phyloP scores from a whole-genome alignment of 2,888 invertebrate genomes.

The Aspidiotus destructor region DNA sequence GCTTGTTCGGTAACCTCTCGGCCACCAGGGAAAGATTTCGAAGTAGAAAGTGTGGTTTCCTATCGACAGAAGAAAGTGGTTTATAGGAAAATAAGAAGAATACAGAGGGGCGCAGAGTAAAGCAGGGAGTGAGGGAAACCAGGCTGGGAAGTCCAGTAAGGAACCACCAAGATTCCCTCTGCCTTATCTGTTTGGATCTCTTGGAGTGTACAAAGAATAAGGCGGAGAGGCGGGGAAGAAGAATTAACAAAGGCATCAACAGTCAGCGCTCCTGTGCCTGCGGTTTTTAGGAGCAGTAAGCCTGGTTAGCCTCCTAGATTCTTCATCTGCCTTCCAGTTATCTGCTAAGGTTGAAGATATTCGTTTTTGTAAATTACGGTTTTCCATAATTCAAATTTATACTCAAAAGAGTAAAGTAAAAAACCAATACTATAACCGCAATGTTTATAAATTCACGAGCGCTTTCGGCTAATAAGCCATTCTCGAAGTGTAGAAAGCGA shows the following conservation, averaged over 20 bases:
- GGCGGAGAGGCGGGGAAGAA: not conserved
- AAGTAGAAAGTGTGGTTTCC: too few relatives aligned
- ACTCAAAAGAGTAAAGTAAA: too few relatives aligned
- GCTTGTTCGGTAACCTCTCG: not conserved
- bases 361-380: too few relatives aligned
- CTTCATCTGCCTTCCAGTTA: not conserved
- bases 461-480: too few relatives aligned
- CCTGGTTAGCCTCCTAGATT: not conserved
- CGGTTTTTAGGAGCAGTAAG: not conserved
- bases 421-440: too few relatives aligned
- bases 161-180: not conserved
- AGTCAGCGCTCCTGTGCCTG: not conserved
- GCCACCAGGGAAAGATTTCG: conserved; percentile 3
- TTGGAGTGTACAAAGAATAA: not conserved
- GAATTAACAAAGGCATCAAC: not conserved
- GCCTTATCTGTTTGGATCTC: too few relatives aligned
- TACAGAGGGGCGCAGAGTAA: not conserved
- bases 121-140: not conserved
- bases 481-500: too few relatives aligned
- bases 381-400: too few relatives aligned
- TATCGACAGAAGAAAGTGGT: not conserved
- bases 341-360: too few relatives aligned
- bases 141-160: not conserved
- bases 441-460: too few relatives aligned
- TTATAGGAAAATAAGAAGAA: not conserved